These are phyloP conservation scores for Meleagris gallopavo DNA, from an alignment of 2,113 vertebrate species.

Conservation along the genomic window DNA sequence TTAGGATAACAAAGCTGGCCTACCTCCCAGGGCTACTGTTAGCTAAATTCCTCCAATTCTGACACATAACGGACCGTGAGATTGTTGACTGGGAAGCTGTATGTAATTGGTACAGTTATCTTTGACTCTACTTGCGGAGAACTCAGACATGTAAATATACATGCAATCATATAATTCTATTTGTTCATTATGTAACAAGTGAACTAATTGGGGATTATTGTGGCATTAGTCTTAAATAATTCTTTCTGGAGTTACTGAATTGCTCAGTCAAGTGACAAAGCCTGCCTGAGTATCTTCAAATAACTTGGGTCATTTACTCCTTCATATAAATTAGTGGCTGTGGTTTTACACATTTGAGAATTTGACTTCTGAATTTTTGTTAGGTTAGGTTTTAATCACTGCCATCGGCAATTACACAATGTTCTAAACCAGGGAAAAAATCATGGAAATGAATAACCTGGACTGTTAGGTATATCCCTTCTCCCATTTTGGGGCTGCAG, in stretches of 20 bases:
- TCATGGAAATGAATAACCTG: background rate
- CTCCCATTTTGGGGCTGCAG: background rate
- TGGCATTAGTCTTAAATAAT: conserved; percentile 1
- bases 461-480: background rate
- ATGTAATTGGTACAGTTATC: background rate
- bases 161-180: background rate
- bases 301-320: background rate
- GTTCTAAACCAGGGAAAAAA: background rate
- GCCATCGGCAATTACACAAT: rapidly evolving
- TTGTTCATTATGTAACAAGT: background rate
- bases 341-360: conserved; percentile 1
- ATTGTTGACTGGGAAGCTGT: rapidly evolving
- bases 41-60: background rate
- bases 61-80: background rate
- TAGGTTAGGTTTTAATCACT: background rate
- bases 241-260: background rate
- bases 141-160: background rate
- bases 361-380: background rate
- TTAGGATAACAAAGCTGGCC: background rate
- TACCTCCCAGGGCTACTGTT: background rate
- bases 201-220: conserved; percentile 17
- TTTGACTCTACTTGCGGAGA: background rate
- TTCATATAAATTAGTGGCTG: background rate
- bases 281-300: background rate
- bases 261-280: background rate